phyloP scores from a whole-genome alignment of 92 coral and sea anemone genomes.

The Siderastrea siderea region DNA sequence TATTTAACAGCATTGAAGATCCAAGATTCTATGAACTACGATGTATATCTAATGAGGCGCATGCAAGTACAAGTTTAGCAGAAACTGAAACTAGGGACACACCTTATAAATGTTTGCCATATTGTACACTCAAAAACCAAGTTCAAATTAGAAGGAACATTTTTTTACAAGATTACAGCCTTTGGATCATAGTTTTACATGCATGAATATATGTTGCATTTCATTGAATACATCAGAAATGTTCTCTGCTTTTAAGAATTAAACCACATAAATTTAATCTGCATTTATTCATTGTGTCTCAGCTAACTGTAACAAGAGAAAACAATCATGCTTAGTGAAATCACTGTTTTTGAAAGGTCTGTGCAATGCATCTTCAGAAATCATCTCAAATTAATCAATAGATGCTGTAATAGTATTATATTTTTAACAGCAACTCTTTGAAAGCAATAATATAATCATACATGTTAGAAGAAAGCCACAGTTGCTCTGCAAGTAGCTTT shows the following conservation, averaged over 20 bases:
- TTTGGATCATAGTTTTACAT: neutral
- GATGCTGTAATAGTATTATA: too few relatives aligned
- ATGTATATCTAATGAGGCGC: neutral
- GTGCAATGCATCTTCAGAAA: neutral
- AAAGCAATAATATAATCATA: neutral
- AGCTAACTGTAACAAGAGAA: neutral
- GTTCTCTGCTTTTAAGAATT: neutral
- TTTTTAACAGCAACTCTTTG: neutral
- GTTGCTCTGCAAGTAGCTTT: conserved; percentile 5
- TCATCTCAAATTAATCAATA: neutral
- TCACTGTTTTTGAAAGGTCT: neutral
- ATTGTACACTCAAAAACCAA: neutral
- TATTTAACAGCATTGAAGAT: neutral
- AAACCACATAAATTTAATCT: neutral
- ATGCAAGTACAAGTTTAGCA: neutral
- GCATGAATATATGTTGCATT: neutral
- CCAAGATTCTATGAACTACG: neutral
- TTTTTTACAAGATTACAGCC: conserved; percentile 1
- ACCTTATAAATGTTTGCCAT: neutral
- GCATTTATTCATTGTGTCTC: neutral
- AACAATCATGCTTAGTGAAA: neutral
- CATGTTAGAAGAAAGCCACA: neutral
- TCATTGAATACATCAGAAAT: neutral
- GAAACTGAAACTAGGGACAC: neutral
- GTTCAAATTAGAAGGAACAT: neutral